Evolutionary conservation across 30 jellyfish, hydroid and myxozoan genomes (phyloP).

Genomic region (Mastigias papua): DNA sequence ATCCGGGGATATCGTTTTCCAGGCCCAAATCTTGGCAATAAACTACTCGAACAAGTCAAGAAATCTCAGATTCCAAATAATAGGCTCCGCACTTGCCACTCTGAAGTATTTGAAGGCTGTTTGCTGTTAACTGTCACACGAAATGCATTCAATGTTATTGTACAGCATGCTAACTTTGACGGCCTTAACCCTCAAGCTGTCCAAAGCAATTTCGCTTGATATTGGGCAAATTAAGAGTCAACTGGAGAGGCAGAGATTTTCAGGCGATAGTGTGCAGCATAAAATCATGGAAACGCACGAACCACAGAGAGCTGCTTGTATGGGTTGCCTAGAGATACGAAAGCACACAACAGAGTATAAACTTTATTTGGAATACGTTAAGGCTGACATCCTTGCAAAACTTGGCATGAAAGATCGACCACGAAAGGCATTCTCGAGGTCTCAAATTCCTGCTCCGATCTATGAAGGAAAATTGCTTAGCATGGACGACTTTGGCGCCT

Average conservation of each 20-base stretch:
- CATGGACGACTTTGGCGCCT: conserved; percentile 28
- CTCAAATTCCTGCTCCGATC: conserved; percentile 79
- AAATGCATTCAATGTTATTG: conserved; percentile 11
- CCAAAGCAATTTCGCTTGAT: conserved; percentile 32
- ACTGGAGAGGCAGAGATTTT: conserved; percentile 27
- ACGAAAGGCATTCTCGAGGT: conserved; percentile 16
- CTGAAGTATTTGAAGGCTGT: not conserved
- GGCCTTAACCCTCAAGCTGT: conserved; percentile 34
- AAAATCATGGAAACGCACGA: conserved; percentile 2
- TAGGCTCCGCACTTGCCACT: conserved; percentile 18
- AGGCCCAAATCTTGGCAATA: conserved; percentile 23
- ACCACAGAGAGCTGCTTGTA: conserved; percentile 54
- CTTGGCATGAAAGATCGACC: conserved; percentile 82
- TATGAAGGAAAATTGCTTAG: conserved; percentile 51
- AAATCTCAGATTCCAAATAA: conserved; percentile 5
- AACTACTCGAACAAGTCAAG: not conserved
- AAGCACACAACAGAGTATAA: conserved; percentile 63
- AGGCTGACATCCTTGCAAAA: conserved; percentile 76
- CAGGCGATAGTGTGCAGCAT: conserved; percentile 22
- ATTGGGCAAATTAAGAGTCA: conserved; percentile 33
- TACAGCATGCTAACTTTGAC: conserved; percentile 14
- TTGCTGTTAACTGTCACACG: not conserved
- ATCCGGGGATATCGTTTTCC: conserved; percentile 58
- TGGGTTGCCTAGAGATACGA: conserved; percentile 60
- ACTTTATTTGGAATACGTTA: conserved; percentile 61